Evolutionary conservation across 2,888 invertebrate species (phyloP).

Genomic region (Hypselothyrea guttata): DNA sequence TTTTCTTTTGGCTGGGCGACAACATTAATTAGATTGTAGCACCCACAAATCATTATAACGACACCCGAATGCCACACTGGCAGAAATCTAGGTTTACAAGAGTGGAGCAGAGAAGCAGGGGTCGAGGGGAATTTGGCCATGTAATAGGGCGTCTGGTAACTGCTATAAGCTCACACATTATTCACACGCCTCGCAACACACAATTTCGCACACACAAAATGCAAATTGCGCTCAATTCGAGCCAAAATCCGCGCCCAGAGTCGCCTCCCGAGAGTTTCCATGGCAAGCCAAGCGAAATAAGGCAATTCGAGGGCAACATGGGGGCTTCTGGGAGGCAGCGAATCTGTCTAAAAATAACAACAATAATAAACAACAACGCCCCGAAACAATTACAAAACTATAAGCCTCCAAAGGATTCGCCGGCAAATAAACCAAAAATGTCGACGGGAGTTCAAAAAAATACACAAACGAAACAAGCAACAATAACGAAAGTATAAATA

Average conservation of each 20-base stretch:
- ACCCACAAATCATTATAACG: constrained; percentile 73
- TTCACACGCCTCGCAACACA: constrained; percentile 72
- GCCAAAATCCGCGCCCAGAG: constrained; percentile 31
- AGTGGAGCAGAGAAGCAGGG: too few relatives aligned
- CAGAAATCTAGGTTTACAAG: too few relatives aligned
- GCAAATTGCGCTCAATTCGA: constrained; percentile 59
- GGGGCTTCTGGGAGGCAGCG: constrained; percentile 15
- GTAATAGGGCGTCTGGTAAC: not conserved
- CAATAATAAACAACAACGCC: constrained; percentile 49
- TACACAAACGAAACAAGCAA: not conserved
- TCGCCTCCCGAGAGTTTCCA: not conserved
- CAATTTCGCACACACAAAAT: constrained; percentile 64
- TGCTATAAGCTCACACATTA: constrained; percentile 70
- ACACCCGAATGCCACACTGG: constrained; percentile 56
- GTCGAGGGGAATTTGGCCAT: not conserved
- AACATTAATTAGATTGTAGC: constrained; percentile 73
- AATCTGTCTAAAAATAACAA: constrained; percentile 65
- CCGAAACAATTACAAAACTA: constrained; percentile 76
- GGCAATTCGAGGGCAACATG: constrained; percentile 44
- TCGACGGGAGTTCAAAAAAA: constrained; percentile 6
- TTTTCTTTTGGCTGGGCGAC: constrained; percentile 46
- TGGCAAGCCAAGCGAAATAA: constrained; percentile 26
- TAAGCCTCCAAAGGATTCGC: constrained; percentile 72
- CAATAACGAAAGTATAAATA: not conserved
- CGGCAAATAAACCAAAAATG: constrained; percentile 63